Evolutionary conservation across 2,888 invertebrate species (phyloP), one percentile per base, ranked within the genome.

Genomic region (Drosophila seclusa): DNA sequence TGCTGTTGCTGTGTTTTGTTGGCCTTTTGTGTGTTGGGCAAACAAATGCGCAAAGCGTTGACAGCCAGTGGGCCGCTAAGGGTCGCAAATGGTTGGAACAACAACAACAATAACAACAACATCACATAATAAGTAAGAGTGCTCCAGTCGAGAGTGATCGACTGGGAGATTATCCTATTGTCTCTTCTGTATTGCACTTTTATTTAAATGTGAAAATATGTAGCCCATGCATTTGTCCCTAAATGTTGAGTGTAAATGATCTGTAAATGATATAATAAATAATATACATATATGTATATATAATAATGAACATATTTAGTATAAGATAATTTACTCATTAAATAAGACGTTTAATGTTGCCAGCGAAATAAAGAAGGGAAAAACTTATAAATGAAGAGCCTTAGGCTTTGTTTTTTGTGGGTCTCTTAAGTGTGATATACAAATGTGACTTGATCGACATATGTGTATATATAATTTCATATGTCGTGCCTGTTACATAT

Each of bases 11-110:
- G 45, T 45, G 16, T 48, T 59, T 62, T 61, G 71, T 48, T 86
- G 76, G 67, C 68, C 89, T 84, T 89, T 85, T 85, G 89, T 85
- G 74, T 84, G 74, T 79, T 74, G 84, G 89, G 58, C 89, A 85
- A 85, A 87, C 84, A 85, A 89, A 85, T 83, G 89, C 71, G 75
- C 86, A 78, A 87, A 76, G 78, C 84, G 84, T 83, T 85, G 85
- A 87, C 84, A 82, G 87, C 77, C 75, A 78, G 65, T 64, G 64
- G 68, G 31, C 24, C 50, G 55, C 54, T 50, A 68, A 59, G 64
- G 57, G 68, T 34, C 45, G 49, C 60, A 53, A 48, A 54, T n/a
- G 49, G 31, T 59, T 29, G 36, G 42, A 54, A 54, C 60, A 69
- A 52, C 54, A 70, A 27, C 40, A 54, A 8, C 5, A 34, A 18